phyloP scores from a whole-genome alignment of 2,113 vertebrate species.

The Bujurquina vittata region DNA sequence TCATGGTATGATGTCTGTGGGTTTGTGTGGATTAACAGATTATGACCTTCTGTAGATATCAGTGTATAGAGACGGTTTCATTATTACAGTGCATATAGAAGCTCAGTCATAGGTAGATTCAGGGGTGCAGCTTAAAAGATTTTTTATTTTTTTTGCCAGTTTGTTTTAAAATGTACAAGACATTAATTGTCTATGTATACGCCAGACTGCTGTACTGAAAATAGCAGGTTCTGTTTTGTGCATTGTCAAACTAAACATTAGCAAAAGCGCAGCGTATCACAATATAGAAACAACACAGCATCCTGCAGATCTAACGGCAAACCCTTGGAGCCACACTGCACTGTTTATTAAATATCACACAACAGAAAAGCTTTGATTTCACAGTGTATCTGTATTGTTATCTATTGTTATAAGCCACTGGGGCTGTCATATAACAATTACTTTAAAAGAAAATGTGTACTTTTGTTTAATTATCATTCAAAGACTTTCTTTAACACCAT shows the following conservation, averaged over 20 bases:
- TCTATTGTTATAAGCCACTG: background rate
- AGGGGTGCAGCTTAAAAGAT: constrained; percentile 30
- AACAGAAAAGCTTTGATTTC: constrained; percentile 9
- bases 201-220: constrained; percentile 23
- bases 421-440: background rate
- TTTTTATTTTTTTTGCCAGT: constrained; percentile 36
- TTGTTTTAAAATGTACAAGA: constrained; percentile 44
- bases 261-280: constrained; percentile 29
- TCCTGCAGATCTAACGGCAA: background rate
- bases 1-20: background rate
- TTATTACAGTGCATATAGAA: background rate
- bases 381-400: background rate
- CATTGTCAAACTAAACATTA: constrained; percentile 35
- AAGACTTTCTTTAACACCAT: background rate
- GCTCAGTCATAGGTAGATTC: constrained; percentile 29
- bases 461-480: background rate
- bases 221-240: constrained; percentile 34
- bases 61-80: background rate
- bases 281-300: constrained; percentile 10
- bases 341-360: constrained; percentile 6
- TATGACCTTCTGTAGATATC: background rate
- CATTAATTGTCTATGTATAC: constrained; percentile 51
- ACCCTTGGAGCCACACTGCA: background rate
- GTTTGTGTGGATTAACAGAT: constrained; percentile 3
- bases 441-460: background rate